These are phyloP conservation scores for Dilophus febrilis DNA, from an alignment of 2,888 invertebrate species.

Conservation along the genomic window DNA sequence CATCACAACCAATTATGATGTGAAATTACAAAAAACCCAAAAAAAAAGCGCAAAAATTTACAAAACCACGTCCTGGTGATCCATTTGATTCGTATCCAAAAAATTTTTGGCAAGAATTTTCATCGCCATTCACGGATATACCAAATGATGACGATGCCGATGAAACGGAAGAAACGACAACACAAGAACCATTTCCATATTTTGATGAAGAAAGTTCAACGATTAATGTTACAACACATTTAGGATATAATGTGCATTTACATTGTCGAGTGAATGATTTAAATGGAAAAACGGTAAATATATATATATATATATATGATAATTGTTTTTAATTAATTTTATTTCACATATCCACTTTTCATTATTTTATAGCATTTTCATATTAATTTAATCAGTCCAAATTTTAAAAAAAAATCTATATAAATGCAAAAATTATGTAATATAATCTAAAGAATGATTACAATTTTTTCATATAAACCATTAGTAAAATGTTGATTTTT, in stretches of 20 bases:
- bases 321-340: too few relatives aligned
- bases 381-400: too few relatives aligned
- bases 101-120: conserved; percentile 31
- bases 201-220: conserved; percentile 47
- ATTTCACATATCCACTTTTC: too few relatives aligned
- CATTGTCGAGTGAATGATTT: conserved; percentile 52
- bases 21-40: too few relatives aligned
- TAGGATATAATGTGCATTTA: conserved; percentile 43
- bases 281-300: conserved; percentile 48
- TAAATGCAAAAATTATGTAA: too few relatives aligned
- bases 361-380: too few relatives aligned
- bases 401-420: too few relatives aligned
- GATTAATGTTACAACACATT: conserved; percentile 48
- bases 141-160: conserved; percentile 27
- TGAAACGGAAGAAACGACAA: conserved; percentile 34
- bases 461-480: too few relatives aligned
- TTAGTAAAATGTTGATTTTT: too few relatives aligned
- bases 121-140: conserved; percentile 30
- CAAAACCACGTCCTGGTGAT: conserved; percentile 28
- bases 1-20: too few relatives aligned
- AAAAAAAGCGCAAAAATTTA: conserved; percentile 13
- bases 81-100: conserved; percentile 30
- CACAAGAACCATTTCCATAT: conserved; percentile 51
- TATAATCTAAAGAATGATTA: too few relatives aligned
- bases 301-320: not conserved